phyloP scores from a whole-genome alignment of 2,888 invertebrate species.

The Leptinotarsa rubiginosa region DNA sequence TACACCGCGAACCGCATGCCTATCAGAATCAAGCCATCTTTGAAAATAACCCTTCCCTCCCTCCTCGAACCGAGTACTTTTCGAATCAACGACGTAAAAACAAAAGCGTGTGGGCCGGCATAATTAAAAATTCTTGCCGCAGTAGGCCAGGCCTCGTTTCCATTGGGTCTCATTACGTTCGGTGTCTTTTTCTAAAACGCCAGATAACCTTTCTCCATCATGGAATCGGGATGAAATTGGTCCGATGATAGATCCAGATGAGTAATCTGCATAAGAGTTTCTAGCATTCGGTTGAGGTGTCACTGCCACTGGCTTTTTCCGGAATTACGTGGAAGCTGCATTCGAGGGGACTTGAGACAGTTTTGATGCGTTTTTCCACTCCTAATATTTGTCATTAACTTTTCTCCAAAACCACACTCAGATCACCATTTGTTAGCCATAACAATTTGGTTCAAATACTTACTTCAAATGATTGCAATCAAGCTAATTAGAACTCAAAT shows the following conservation, averaged over 20 bases:
- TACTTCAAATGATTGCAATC: too few species aligned
- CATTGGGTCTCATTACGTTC: conserved; percentile 56
- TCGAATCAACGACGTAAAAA: conserved; percentile 63
- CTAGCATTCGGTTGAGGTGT: neutral
- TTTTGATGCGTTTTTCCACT: too few species aligned
- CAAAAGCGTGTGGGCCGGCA: conserved; percentile 65
- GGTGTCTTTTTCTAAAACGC: conserved; percentile 45
- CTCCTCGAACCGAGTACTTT: conserved; percentile 55
- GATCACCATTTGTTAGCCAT: too few species aligned
- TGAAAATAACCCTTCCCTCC: conserved; percentile 52
- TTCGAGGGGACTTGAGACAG: too few species aligned
- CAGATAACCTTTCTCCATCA: conserved; percentile 37
- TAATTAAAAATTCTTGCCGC: conserved; percentile 66
- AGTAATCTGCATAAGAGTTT: conserved; percentile 21
- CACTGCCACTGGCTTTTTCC: conserved; percentile 1
- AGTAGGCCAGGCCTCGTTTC: conserved; percentile 52
- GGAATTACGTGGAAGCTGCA: neutral
- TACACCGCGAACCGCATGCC: conserved; percentile 21
- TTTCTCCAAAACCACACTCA: too few species aligned
- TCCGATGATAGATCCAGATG: conserved; percentile 4
- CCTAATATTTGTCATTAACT: too few species aligned
- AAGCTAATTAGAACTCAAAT: too few species aligned
- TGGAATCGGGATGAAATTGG: conserved; percentile 27
- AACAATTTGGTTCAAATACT: too few species aligned
- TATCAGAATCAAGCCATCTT: conserved; percentile 56